Percentiles rank a stretch among this genome's conserved stretches.
phyloP scores from a whole-genome alignment of 2,113 vertebrate species.

The Fulmarus glacialis region DNA sequence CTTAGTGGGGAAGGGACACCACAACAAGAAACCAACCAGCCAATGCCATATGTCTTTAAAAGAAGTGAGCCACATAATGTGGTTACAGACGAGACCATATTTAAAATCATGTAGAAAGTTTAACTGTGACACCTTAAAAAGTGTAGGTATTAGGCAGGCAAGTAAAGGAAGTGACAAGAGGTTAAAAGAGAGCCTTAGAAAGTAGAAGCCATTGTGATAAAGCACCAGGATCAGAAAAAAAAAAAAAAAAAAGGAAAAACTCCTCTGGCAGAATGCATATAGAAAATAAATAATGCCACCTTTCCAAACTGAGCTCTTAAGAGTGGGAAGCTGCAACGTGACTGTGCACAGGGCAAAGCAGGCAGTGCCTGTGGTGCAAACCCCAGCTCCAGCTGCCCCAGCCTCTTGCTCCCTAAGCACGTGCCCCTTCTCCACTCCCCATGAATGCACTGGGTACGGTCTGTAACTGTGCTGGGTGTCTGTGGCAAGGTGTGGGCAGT shows the following conservation, averaged over 20 bases:
- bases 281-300: neutral
- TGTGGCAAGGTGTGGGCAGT: neutral
- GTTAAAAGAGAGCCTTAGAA: neutral
- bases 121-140: neutral
- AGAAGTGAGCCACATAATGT: neutral
- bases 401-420: neutral
- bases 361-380: neutral
- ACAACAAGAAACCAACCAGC: neutral
- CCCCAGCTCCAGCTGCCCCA: neutral
- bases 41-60: neutral
- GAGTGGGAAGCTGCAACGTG: neutral
- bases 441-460: neutral
- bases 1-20: neutral
- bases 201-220: neutral
- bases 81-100: neutral
- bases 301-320: neutral
- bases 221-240: neutral
- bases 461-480: neutral
- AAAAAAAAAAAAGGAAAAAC: neutral
- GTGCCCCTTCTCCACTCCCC: neutral
- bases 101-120: neutral
- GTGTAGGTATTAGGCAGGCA: neutral
- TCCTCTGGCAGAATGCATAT: neutral
- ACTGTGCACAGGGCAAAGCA: neutral
- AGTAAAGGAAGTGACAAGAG: neutral